Evolutionary conservation across 2,797 vertebrate species (phyloP), one percentile per base, ranked within the genome.

Genomic region (Ispidina picta): DNA sequence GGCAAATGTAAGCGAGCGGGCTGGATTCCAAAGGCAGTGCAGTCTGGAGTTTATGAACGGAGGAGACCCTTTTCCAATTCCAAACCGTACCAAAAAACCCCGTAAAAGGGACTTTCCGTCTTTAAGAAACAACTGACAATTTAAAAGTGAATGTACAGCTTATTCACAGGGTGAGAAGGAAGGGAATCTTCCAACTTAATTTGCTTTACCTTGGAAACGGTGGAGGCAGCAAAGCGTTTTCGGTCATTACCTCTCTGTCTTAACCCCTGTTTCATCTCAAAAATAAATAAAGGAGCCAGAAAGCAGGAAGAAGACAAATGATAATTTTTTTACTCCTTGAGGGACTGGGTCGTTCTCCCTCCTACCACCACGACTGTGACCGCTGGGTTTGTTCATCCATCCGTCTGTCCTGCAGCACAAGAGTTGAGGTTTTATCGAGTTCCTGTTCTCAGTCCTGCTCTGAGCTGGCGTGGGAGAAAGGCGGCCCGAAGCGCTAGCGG

Each of bases 281-380:
- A 98, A 97, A 97, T 97, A 97, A 98, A 97, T 98, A 97, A 97
- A 96, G 97, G 96, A 97, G 95, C 97, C 96, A 94, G 94, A 97
- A 94, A 97, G 94, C 96, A 97, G 97, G 97, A 97, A 97, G 97
- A 97, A 98, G 98, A 97, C 95, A 97, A 96, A 90, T 93, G 95
- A 93, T 96, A 92, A 96, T 93, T 94, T 97, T 51, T 96, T 95
- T 95, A 97, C 95, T 97, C 92, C 93, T 94, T 84, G 92, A 90
- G 95, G 94, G 96, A 96, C 78, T 82, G 92, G 94, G 75, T 78
- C 83, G 91, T 93, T 93, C 80, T 91, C 91, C 79, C 80, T 93
- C 94, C 83, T 93, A 79, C 90, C 91, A 86, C 92, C 92, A 51
- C 44, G 90, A 94, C 96, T 79, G 88, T 88, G 94, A 96, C 90